Evolutionary conservation across 2,113 vertebrate species (phyloP).

Genomic region (Lonchura striata): DNA sequence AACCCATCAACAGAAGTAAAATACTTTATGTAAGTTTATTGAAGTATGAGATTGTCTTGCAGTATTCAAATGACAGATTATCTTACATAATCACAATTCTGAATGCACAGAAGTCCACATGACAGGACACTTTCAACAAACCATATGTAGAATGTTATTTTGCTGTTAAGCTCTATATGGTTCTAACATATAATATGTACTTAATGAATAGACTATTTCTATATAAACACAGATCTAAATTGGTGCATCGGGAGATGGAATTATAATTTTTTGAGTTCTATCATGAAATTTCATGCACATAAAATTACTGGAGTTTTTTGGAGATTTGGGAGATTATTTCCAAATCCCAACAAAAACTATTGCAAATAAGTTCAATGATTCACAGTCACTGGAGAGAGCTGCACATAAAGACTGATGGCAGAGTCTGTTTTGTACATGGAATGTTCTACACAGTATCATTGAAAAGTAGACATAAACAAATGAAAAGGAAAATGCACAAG

Average conservation of each 20-base stretch:
- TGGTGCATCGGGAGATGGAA: conserved; percentile 41
- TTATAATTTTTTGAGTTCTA: background rate
- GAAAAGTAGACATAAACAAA: conserved; percentile 42
- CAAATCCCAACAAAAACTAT: conserved; percentile 47
- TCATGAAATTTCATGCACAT: conserved; percentile 36
- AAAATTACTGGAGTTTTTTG: background rate
- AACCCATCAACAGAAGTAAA: conserved; percentile 7
- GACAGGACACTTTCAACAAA: conserved; percentile 44
- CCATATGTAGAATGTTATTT: background rate
- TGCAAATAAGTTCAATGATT: conserved; percentile 29
- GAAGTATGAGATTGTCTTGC: conserved; percentile 31
- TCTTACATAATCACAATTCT: conserved; percentile 63
- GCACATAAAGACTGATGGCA: conserved; percentile 20
- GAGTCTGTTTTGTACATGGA: background rate
- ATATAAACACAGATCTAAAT: background rate
- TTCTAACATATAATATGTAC: conserved; percentile 22
- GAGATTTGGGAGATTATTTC: conserved; percentile 25
- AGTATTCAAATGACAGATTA: conserved; percentile 24
- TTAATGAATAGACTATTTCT: conserved; percentile 14
- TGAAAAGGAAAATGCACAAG: conserved; percentile 57
- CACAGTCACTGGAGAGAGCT: conserved; percentile 10
- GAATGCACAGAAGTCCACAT: conserved; percentile 40
- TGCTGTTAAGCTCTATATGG: conserved; percentile 8
- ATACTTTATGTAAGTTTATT: conserved; percentile 34
- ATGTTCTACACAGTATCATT: conserved; percentile 9